phyloP scores from a whole-genome alignment of 2,113 vertebrate species.

The Narcine bancroftii region DNA sequence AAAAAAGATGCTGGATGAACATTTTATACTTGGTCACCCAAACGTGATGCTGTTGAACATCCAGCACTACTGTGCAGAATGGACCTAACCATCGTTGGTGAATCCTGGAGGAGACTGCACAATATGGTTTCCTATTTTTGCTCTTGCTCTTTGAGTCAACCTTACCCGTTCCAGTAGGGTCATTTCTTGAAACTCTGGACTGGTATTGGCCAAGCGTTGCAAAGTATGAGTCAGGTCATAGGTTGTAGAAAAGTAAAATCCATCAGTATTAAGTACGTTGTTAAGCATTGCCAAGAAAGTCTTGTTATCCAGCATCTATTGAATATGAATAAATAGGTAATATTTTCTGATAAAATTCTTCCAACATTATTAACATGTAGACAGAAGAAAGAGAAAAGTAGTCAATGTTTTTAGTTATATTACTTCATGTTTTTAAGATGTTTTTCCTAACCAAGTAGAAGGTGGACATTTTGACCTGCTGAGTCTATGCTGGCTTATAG shows the following conservation, averaged over 20 bases:
- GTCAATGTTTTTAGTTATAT: too few species aligned
- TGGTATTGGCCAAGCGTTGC: conserved; percentile 86
- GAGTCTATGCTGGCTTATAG: too few species aligned
- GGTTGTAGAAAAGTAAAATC: conserved; percentile 84
- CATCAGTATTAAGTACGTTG: conserved; percentile 74
- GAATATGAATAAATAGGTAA: conserved; percentile 34
- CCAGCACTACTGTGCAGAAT: not conserved
- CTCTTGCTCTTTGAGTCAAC: not conserved
- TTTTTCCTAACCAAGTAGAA: too few species aligned
- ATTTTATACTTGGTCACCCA: not conserved
- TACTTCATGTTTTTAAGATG: too few species aligned
- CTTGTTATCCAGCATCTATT: conserved; percentile 92
- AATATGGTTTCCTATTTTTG: not conserved
- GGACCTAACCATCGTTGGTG: not conserved
- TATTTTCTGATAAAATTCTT: not conserved
- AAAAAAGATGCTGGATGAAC: not conserved
- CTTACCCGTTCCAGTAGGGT: conserved; percentile 87
- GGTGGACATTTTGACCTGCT: too few species aligned
- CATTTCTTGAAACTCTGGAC: conserved; percentile 96
- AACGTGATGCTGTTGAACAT: too few species aligned
- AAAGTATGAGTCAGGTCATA: conserved; percentile 87
- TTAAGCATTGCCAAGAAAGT: conserved; percentile 85
- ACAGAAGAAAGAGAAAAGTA: not conserved
- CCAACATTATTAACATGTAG: not conserved
- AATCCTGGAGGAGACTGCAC: not conserved